Evolutionary conservation across 2,888 invertebrate genomes (phyloP), one percentile per base, ranked within the genome.

Genomic region (Proisotoma minuta): DNA sequence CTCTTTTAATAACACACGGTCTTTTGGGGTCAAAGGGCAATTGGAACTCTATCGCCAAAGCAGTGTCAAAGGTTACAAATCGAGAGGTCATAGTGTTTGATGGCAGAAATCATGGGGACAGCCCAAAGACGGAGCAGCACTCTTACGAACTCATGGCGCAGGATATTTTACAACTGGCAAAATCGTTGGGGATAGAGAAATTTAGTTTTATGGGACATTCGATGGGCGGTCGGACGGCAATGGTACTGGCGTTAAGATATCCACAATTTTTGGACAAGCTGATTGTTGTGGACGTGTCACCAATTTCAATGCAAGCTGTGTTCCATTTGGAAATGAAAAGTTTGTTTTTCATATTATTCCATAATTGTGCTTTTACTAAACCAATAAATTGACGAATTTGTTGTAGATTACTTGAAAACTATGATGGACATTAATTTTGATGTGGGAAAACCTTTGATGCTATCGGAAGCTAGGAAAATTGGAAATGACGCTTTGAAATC

Each of bases 31-130:
- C 86, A 0, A 94, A 92, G 77, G 85, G 81, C 62, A 93, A 94
- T 76, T 97, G 95, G 92, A 85, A 87, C 72, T 83, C 85, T 39
- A 78, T 94, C 18, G 86, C 88, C 1, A 91, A 88, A 77, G 84
- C 83, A 0, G 80, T 90, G 57, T 78, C 83, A 64, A 82, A 83
- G 49, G 82, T 82, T 59, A 86, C 86, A 1, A 82, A 84, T 18
- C 84, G 85, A 69, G 82, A 83, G 84, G 81, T 93, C 0, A 83
- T 91, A 66, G 82, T 88, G 4, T 82, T 95, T 29, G 98, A 98
- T 79, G 88, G 90, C 4, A 83, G 97, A 76, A 97, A 98, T 79
- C 98, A 98, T 78, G 98, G 97, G 0, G 91, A 93, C 68, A 95
- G 95, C 76, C 87, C 89, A 0, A 94, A 95, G 76, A 80, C 85